Evolutionary conservation across 2,888 invertebrate species (phyloP).

Genomic region (Eremobia ochroleuca): DNA sequence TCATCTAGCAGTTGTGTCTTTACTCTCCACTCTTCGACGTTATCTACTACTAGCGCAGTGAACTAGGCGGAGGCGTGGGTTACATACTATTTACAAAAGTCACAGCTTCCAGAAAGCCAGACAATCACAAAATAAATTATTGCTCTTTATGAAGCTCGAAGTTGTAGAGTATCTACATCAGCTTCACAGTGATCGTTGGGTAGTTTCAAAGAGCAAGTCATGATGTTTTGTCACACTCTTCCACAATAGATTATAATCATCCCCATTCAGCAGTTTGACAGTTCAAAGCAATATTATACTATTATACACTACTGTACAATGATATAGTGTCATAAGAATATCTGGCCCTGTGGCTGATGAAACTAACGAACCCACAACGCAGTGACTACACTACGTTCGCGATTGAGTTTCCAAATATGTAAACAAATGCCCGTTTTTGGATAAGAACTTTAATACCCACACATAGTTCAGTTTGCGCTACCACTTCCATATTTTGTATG

Average conservation of each 20-base stretch:
- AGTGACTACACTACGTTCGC: too few species aligned
- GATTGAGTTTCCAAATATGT: too few species aligned
- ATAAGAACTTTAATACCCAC: too few species aligned
- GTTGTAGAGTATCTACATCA: background rate
- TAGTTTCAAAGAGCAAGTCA: background rate
- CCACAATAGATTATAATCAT: background rate
- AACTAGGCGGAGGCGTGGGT: background rate
- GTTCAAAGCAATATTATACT: conserved; percentile 5
- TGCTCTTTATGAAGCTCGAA: background rate
- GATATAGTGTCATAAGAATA: background rate
- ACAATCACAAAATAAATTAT: conserved; percentile 3
- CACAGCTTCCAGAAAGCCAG: background rate
- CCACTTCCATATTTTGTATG: too few species aligned
- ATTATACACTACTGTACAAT: background rate
- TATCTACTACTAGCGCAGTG: background rate
- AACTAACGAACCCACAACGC: background rate
- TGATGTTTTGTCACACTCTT: conserved; percentile 1
- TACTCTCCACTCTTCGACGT: background rate
- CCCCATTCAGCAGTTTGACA: background rate
- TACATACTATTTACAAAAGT: conserved; percentile 10
- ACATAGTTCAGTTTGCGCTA: too few species aligned
- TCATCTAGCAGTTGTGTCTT: conserved; percentile 12
- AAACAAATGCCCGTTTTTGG: too few species aligned
- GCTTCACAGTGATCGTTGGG: too few species aligned
- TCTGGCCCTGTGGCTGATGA: background rate